Evolutionary conservation across 2,113 vertebrate species (phyloP).

Genomic region (Clarias batrachus): DNA sequence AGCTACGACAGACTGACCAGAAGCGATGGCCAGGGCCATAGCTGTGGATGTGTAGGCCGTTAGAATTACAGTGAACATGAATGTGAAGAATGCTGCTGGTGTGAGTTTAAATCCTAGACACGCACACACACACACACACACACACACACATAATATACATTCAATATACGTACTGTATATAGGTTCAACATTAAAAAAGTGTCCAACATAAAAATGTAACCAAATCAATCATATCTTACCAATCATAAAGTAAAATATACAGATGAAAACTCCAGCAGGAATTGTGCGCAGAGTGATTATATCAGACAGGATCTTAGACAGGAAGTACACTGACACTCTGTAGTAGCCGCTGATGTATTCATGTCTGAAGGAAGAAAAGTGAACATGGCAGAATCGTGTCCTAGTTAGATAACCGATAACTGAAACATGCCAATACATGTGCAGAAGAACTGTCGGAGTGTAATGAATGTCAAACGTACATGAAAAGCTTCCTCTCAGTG

Average conservation of each 20-base stretch:
- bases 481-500: slow-evolving; percentile 86
- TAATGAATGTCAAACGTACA: slow-evolving; percentile 70
- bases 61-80: slow-evolving; percentile 83
- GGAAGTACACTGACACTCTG: slow-evolving; percentile 86
- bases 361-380: slow-evolving; percentile 75
- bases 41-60: slow-evolving; percentile 83
- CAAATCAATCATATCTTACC: slow-evolving; percentile 68
- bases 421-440: background rate
- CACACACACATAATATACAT: background rate
- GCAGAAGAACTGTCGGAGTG: background rate
- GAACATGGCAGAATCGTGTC: background rate
- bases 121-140: slow-evolving; percentile 28
- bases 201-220: background rate
- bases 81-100: slow-evolving; percentile 76
- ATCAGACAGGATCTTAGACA: slow-evolving; percentile 85
- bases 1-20: slow-evolving; percentile 80
- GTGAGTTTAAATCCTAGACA: slow-evolving; percentile 79
- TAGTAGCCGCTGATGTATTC: slow-evolving; percentile 97
- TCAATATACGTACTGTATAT: background rate
- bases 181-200: background rate
- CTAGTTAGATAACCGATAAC: background rate
- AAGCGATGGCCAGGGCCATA: slow-evolving; percentile 85
- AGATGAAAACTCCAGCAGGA: slow-evolving; percentile 81
- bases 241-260: slow-evolving; percentile 85
- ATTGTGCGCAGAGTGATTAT: slow-evolving; percentile 79